A percentile compares a stretch with the other conserved stretches of the same genome.
These are phyloP conservation scores for Agapornis roseicollis DNA, from an alignment of 2,113 vertebrate species.

Conservation along the genomic window DNA sequence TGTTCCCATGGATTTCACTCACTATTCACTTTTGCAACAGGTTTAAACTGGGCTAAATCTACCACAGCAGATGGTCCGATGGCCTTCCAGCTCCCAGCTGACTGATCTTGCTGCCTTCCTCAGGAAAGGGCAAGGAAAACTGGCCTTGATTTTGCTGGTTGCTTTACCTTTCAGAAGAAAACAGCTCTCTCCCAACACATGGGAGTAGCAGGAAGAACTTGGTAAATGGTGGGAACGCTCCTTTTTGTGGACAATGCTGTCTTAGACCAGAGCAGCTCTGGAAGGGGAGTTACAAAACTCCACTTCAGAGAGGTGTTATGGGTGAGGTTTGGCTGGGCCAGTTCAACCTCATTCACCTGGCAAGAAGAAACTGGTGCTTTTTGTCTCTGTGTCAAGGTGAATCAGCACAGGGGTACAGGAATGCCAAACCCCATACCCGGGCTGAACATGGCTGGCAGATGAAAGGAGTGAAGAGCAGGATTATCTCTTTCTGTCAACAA, in stretches of 20 bases:
- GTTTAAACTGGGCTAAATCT: not conserved
- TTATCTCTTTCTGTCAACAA: not conserved
- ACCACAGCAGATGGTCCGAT: not conserved
- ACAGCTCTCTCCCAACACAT: not conserved
- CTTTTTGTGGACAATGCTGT: not conserved
- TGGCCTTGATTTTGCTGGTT: not conserved
- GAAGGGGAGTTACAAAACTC: not conserved
- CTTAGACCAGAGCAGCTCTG: not conserved
- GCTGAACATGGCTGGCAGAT: not conserved
- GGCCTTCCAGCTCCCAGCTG: not conserved
- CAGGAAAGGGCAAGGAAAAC: not conserved
- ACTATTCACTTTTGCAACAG: not conserved
- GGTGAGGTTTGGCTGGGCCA: not conserved
- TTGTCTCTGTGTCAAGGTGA: fast-evolving
- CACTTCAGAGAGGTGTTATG: not conserved
- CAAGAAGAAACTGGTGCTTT: not conserved
- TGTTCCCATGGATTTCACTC: not conserved
- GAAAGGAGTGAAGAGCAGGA: not conserved
- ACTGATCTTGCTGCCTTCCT: not conserved
- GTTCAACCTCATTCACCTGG: not conserved
- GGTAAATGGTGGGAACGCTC: not conserved
- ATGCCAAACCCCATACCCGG: not conserved
- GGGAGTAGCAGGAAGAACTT: not conserved
- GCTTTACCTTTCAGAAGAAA: not conserved
- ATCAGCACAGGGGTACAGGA: not conserved